Base-by-base conservation (phyloP, 2,797 vertebrate species). In the Poeciliopsis presidionis region DNA sequence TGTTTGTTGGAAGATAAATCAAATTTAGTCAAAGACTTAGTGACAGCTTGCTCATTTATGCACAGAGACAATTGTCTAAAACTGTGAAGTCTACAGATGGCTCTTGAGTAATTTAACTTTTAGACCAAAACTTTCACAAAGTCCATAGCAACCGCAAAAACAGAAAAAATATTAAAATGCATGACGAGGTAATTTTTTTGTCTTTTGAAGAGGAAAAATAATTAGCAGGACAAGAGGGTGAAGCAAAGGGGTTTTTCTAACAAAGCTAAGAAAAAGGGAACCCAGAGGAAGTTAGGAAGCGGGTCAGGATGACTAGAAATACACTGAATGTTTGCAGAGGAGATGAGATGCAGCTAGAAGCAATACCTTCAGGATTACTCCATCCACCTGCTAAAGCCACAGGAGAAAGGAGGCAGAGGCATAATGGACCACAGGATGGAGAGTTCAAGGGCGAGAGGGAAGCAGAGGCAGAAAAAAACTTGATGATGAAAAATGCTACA, bases 351-450 rank as follows among this genome's bases (percentile, higher is more conserved):
- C 81, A 94, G 79, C 93, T 91, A 92, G 82, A 94, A 92, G 92
- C 92, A 93, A 85, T 95, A 95, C 94, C 94, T 95, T 92, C 78
- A 81, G 82, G 88, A 84, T 92, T 86, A 93, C 82, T 92, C 91
- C 91, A 67, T 94, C 94, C 93, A 92, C 93, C 93, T 95, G 93
- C 78, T 93, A 92, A 69, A 89, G 89, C 87, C 91, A 91, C 1
- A 25, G 87, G 87, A 92, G 85, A 92, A 80, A 91, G 84, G 91
- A 90, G 75, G 84, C 73, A 84, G 82, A 71, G 72, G 89, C 76
- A 78, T 46, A 83, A 81, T 82, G 89, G 92, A 84, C 55, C 81
- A 87, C 79, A 82, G 90, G 91, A 75, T 79, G 88, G 89, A 93
- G 79, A 90, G 75, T 86, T 91, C 16, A 80, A 80, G 80, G 87